Base-by-base conservation (phyloP, 2,797 vertebrate species). In the Lepidocolaptes lacrymiger region DNA sequence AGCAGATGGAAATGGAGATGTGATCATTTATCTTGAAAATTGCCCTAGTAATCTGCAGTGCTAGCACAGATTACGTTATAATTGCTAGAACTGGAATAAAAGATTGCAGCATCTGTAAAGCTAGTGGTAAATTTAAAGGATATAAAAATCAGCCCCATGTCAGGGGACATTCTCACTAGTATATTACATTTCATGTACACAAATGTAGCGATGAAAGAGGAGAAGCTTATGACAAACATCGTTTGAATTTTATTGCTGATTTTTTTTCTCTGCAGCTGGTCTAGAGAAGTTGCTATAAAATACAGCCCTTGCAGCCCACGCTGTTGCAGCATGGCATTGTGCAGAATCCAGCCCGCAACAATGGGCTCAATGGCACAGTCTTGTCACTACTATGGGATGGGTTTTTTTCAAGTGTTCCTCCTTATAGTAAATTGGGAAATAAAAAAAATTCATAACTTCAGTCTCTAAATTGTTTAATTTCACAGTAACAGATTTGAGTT, bases 81-180 rank as follows among this genome's bases (percentile, higher is more conserved):
- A 96, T 96, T 97, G 96, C 94, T 87, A 94, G 93, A 95, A 91
- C 67, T 87, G 80, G 96, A 96, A 94, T 96, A 95, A 97, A 95
- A 95, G 88, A 95, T 88, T 88, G 94, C 54, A n/a, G 91, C 96
- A 97, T 97, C 96, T 96, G 94, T 95, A 97, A 96, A 96, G 80
- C 94, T 93, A 15, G 92, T 92, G 95, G 88, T 96, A 95, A 97
- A 96, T 96, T 94, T 92, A 93, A 95, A 90, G 80, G 88, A 85
- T 94, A 95, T 97, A 95, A 95, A 96, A 96, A 93, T 89, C 91
- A 90, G 81, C 80, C 95, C 77, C 83, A 93, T 96, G 95, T 95
- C 94, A 96, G 89, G 96, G 94, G 95, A 96, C 83, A 83, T 93
- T 96, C 94, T 91, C 43, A 85, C 85, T 68, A 87, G 83, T 91